phyloP scores from a whole-genome alignment of 1,140 invertebrate genomes.

The Drosophila littoralis region DNA sequence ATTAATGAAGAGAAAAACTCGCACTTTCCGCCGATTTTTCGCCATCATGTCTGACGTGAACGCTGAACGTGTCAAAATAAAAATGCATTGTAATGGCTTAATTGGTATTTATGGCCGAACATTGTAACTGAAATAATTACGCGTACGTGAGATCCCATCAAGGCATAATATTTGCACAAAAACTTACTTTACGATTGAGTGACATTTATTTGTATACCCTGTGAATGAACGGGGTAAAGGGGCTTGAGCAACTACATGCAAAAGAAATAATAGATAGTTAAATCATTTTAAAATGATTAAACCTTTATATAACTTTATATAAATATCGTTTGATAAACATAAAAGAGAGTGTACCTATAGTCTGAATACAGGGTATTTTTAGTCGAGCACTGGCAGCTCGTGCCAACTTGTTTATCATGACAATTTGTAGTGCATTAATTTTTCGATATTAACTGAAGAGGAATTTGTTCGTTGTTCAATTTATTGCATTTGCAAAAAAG shows the following conservation, averaged over 20 bases:
- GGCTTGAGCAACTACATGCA: too few relatives aligned
- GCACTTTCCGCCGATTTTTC: conserved; percentile 47
- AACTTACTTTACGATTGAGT: conserved; percentile 1
- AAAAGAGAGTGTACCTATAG: too few relatives aligned
- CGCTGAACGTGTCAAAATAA: conserved; percentile 44
- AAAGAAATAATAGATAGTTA: too few relatives aligned
- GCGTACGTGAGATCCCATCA: conserved; percentile 39
- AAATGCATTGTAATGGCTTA: conserved; percentile 75
- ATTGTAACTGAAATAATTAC: conserved; percentile 32
- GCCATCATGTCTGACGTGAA: conserved; percentile 7
- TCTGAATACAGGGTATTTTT: conserved; percentile 2
- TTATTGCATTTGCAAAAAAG: conserved; percentile 8
- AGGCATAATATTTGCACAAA: conserved; percentile 21
- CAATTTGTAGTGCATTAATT: conserved; percentile 13
- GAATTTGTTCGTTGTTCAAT: conserved; percentile 10
- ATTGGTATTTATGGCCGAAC: conserved; percentile 71
- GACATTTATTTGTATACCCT: conserved; percentile 9
- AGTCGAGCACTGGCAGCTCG: background rate
- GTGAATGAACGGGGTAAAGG: background rate
- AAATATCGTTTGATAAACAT: too few relatives aligned
- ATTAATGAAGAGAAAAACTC: conserved; percentile 56
- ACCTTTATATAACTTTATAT: too few relatives aligned
- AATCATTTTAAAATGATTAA: too few relatives aligned
- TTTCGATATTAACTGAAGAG: conserved; percentile 2
- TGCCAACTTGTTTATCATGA: background rate